These are phyloP conservation scores for Eledona agricola DNA, from an alignment of 2,888 invertebrate genomes.

Conservation along the genomic window DNA sequence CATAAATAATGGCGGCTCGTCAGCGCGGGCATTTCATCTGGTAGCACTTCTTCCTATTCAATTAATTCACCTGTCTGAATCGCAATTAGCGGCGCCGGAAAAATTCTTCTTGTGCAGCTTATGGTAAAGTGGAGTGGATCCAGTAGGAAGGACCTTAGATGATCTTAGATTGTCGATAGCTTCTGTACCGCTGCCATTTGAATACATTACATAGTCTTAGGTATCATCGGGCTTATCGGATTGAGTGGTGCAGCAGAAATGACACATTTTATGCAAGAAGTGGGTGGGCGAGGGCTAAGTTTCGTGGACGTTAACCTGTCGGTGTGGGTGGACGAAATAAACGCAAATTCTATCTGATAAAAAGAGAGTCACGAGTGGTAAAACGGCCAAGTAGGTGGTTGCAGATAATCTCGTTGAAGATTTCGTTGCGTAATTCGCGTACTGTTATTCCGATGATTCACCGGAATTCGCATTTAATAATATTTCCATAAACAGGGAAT, in stretches of 20 bases:
- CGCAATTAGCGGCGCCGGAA: no score
- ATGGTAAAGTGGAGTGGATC: conserved; percentile 56
- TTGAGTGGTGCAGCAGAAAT: conserved; percentile 38
- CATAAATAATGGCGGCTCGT: no score
- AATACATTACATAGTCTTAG: conserved; percentile 49
- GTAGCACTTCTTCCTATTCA: conserved; percentile 1
- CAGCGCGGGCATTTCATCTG: neutral
- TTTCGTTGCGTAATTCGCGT: conserved; percentile 8
- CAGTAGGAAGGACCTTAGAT: conserved; percentile 52
- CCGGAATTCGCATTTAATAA: conserved; percentile 11
- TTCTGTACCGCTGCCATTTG: conserved; percentile 49
- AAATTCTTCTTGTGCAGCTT: conserved; percentile 52
- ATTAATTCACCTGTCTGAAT: no score
- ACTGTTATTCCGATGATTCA: conserved; percentile 13
- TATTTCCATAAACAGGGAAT: conserved; percentile 8
- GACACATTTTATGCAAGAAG: conserved; percentile 37
- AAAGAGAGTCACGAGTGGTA: conserved; percentile 12
- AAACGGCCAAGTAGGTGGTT: conserved; percentile 3
- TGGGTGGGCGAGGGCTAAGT: conserved; percentile 19
- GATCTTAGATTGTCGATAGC: conserved; percentile 53
- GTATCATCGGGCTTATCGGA: conserved; percentile 46
- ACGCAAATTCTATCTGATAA: conserved; percentile 25
- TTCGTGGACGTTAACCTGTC: conserved; percentile 22
- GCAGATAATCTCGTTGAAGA: conserved; percentile 1
- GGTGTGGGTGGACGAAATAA: conserved; percentile 28